phyloP scores from a whole-genome alignment of 2,113 vertebrate species.

The Lynx canadensis region DNA sequence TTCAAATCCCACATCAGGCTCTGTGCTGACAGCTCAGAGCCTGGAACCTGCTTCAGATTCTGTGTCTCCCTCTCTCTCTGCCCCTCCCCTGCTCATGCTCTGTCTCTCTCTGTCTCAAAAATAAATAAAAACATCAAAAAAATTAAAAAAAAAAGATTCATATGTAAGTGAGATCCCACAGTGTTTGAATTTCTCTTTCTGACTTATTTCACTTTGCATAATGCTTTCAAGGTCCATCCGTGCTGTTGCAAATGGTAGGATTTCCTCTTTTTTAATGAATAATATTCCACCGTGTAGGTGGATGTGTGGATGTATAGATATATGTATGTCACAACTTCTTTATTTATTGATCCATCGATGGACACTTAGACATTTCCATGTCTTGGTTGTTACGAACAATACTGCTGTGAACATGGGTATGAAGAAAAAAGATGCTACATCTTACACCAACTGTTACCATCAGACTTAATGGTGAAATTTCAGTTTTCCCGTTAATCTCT shows the following conservation, averaged over 20 bases:
- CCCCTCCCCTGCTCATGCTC: too few species aligned
- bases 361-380: background rate
- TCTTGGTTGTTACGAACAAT: background rate
- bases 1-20: rapidly evolving
- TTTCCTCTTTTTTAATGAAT: background rate
- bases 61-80: too few species aligned
- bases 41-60: too few species aligned
- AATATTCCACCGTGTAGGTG: background rate
- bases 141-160: background rate
- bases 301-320: background rate
- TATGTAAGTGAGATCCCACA: background rate
- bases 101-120: too few species aligned
- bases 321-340: background rate
- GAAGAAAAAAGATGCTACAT: background rate
- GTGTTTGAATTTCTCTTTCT: background rate
- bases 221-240: background rate
- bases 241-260: background rate
- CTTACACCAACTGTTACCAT: background rate
- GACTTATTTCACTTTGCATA: background rate
- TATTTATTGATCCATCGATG: background rate
- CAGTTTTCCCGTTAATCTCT: conserved; percentile 20
- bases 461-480: background rate
- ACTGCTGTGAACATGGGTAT: background rate
- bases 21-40: too few species aligned
- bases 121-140: too few species aligned